phyloP scores from a whole-genome alignment of 37 sponge, comb jelly and placozoan genomes.

The Amphimedon queenslandica region DNA sequence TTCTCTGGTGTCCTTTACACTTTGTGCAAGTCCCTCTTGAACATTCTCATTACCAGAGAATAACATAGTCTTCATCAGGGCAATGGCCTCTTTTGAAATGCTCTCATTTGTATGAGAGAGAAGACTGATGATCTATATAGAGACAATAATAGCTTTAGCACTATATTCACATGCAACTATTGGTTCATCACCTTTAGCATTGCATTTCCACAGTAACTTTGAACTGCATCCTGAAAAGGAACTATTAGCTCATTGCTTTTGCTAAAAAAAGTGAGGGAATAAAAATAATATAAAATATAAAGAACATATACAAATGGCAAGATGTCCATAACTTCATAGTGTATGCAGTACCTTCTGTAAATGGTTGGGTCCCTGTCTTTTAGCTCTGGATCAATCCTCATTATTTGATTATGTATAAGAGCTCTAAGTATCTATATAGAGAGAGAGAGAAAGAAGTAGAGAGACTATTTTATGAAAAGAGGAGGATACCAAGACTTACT shows the following conservation, averaged over 20 bases:
- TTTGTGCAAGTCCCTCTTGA: slow-evolving; percentile 3
- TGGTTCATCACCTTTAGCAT: not conserved
- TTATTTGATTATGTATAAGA: slow-evolving; percentile 65
- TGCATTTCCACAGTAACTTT: not conserved
- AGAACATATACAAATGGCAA: too few species aligned
- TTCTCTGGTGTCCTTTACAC: slow-evolving; percentile 21
- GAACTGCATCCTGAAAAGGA: not conserved
- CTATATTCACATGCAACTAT: too few species aligned
- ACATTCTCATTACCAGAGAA: slow-evolving; percentile 37
- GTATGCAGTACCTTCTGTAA: slow-evolving; percentile 18
- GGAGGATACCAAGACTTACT: too few species aligned
- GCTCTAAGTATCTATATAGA: slow-evolving; percentile 44
- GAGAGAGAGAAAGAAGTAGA: not conserved
- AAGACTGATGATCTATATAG: slow-evolving; percentile 37
- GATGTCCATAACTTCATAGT: not conserved
- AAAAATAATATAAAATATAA: not conserved
- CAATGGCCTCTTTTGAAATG: slow-evolving; percentile 35
- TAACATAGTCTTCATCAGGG: slow-evolving; percentile 30
- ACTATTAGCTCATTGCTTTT: not conserved
- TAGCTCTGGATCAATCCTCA: slow-evolving; percentile 50
- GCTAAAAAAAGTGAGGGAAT: not conserved
- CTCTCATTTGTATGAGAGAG: slow-evolving; percentile 38
- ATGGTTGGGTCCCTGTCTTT: slow-evolving; percentile 33
- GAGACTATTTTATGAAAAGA: not conserved
- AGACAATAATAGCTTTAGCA: not conserved